These are phyloP conservation scores for Argyra leucocephala DNA, from an alignment of 2,888 invertebrate species.

Conservation along the genomic window DNA sequence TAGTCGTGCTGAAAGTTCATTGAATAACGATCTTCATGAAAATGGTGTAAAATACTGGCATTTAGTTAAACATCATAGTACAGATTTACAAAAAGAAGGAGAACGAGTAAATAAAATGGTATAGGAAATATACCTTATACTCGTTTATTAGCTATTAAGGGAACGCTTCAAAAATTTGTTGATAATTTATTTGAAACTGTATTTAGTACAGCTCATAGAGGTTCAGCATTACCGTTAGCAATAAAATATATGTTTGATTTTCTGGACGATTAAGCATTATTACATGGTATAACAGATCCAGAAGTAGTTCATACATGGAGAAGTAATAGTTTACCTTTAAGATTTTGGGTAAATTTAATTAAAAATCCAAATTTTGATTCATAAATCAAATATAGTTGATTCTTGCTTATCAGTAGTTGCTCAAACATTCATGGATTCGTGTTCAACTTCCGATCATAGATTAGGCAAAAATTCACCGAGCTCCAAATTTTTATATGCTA, in stretches of 20 bases:
- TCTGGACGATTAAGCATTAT: slow-evolving; percentile 94
- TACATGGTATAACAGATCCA: slow-evolving; percentile 91
- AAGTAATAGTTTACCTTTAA: slow-evolving; percentile 80
- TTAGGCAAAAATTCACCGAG: slow-evolving; percentile 98
- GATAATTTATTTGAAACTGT: slow-evolving; percentile 98
- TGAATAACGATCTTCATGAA: slow-evolving; percentile 75
- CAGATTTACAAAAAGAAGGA: slow-evolving; percentile 84
- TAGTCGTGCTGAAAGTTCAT: slow-evolving; percentile 81
- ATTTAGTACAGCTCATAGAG: slow-evolving; percentile 94
- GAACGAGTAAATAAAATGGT: slow-evolving; percentile 97
- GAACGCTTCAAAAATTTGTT: slow-evolving; percentile 96
- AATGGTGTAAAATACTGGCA: slow-evolving; percentile 82
- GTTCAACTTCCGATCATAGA: slow-evolving; percentile 96
- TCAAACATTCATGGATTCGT: slow-evolving; percentile 99
- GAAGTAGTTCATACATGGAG: slow-evolving; percentile 99
- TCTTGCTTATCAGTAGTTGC: slow-evolving; percentile 97
- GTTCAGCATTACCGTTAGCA: slow-evolving; percentile 90
- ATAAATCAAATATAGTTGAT: slow-evolving; percentile 97
- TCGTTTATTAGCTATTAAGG: slow-evolving; percentile 85
- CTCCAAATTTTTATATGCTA: slow-evolving; percentile 96
- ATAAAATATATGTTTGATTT: slow-evolving; percentile 99
- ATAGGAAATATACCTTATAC: slow-evolving; percentile 97
- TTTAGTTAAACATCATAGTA: slow-evolving; percentile 90
- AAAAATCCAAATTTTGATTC: slow-evolving; percentile 99
- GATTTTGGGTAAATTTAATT: slow-evolving; percentile 99